Evolutionary conservation across 2,113 vertebrate species (phyloP).

Genomic region (Thermophis baileyi): DNA sequence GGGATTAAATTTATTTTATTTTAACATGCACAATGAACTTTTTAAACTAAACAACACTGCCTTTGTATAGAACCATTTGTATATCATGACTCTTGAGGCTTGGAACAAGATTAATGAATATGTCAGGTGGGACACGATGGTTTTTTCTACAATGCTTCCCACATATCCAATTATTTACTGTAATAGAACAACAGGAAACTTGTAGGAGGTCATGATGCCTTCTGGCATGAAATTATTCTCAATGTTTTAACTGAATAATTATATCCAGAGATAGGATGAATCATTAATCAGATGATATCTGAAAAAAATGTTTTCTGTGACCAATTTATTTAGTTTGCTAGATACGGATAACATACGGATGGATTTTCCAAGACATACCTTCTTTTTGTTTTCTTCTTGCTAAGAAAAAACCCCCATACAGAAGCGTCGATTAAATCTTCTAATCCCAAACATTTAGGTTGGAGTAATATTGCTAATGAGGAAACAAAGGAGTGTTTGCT

Average conservation of each 20-base stretch:
- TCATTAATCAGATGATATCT: conserved; percentile 18
- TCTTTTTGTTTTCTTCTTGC: background rate
- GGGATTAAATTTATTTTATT: background rate
- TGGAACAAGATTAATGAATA: conserved; percentile 9
- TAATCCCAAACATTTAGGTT: background rate
- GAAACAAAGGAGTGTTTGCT: background rate
- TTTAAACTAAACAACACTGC: background rate
- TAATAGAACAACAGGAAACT: background rate
- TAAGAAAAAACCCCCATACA: background rate
- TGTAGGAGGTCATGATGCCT: conserved; percentile 13
- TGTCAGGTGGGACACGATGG: background rate
- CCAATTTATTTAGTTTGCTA: conserved; percentile 22
- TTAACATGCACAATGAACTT: background rate
- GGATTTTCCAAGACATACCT: background rate
- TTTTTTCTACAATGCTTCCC: background rate
- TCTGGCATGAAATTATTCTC: background rate
- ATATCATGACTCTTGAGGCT: background rate
- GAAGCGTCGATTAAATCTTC: background rate
- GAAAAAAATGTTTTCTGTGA: conserved; percentile 4
- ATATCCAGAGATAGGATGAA: background rate
- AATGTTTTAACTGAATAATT: conserved; percentile 18
- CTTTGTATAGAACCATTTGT: background rate
- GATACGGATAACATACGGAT: background rate
- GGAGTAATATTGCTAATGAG: background rate
- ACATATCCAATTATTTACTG: conserved; percentile 11